These are phyloP conservation scores for Mythimna pallens DNA, from an alignment of 2,888 invertebrate species.

Conservation along the genomic window DNA sequence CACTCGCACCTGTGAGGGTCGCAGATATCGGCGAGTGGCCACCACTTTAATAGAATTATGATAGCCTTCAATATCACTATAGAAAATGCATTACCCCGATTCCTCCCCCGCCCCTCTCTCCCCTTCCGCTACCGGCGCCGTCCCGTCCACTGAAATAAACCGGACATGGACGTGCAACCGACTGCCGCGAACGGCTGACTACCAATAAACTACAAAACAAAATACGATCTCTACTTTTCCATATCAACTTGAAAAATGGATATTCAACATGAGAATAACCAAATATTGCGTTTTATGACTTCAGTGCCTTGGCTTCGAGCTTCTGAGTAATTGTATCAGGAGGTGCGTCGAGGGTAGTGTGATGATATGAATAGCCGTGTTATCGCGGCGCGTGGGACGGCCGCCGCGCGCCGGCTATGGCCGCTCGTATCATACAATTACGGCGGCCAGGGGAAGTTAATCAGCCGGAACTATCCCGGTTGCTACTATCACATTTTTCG, in stretches of 20 bases:
- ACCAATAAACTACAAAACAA: conserved; percentile 20
- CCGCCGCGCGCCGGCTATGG: not conserved
- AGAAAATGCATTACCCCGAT: conserved; percentile 7
- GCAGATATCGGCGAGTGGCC: not conserved
- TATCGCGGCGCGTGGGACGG: not conserved
- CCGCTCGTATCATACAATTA: conserved; percentile 1
- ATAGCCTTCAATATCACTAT: conserved; percentile 13
- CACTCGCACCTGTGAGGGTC: not conserved
- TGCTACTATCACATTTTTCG: conserved; percentile 2
- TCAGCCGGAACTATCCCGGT: conserved; percentile 2
- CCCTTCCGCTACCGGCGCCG: not conserved
- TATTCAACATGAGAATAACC: not conserved
- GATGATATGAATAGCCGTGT: not conserved
- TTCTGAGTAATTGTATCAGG: not conserved
- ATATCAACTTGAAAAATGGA: conserved; percentile 14
- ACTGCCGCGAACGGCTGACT: conserved; percentile 3
- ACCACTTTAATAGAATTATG: conserved; percentile 8
- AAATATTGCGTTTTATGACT: not conserved
- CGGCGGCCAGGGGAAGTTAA: conserved; percentile 14
- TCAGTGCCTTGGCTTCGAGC: not conserved
- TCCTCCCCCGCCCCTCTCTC: not conserved
- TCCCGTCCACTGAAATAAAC: not conserved
- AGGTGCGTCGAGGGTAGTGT: not conserved
- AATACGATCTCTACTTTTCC: conserved; percentile 10
- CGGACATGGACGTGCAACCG: conserved; percentile 1